Conservation (phyloP, 2,888 invertebrate genomes). For the Dichetophora obliterata region DNA sequence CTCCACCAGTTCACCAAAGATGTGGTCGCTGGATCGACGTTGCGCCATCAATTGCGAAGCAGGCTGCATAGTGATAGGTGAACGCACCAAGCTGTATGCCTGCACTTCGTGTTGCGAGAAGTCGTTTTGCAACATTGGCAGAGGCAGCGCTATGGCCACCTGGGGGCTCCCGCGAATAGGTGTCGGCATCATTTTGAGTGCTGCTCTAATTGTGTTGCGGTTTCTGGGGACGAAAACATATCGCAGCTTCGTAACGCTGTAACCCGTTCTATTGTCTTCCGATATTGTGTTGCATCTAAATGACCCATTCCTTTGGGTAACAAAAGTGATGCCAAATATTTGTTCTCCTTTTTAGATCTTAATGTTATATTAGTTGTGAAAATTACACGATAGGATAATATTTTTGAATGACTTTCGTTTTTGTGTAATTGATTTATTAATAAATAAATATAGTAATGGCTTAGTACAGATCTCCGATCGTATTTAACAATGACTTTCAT, state of each 20-base stretch:
- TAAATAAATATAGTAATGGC: neutral
- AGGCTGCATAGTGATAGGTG: constrained; percentile 90
- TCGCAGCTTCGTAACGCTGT: neutral
- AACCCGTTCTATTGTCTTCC: constrained; percentile 34
- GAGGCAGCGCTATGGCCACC: constrained; percentile 65
- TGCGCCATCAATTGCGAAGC: constrained; percentile 88
- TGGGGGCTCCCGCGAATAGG: constrained; percentile 58
- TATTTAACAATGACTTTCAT: no score
- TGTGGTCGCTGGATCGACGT: constrained; percentile 88
- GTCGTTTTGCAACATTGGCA: constrained; percentile 84
- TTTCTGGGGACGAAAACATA: neutral
- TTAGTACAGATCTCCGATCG: no score
- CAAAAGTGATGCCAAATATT: constrained; percentile 3
- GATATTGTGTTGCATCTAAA: neutral
- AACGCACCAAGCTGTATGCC: constrained; percentile 87
- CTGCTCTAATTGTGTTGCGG: neutral
- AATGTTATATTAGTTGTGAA: neutral
- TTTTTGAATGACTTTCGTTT: neutral
- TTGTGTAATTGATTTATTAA: neutral
- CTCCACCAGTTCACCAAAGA: constrained; percentile 79
- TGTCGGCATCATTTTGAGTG: constrained; percentile 53
- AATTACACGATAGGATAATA: neutral
- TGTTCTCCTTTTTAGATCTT: neutral
- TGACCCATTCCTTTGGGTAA: constrained; percentile 7
- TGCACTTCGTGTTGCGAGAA: constrained; percentile 88